Conservation (phyloP, 2,888 invertebrate species). For the Scelioninae gen. 1 region DNA sequence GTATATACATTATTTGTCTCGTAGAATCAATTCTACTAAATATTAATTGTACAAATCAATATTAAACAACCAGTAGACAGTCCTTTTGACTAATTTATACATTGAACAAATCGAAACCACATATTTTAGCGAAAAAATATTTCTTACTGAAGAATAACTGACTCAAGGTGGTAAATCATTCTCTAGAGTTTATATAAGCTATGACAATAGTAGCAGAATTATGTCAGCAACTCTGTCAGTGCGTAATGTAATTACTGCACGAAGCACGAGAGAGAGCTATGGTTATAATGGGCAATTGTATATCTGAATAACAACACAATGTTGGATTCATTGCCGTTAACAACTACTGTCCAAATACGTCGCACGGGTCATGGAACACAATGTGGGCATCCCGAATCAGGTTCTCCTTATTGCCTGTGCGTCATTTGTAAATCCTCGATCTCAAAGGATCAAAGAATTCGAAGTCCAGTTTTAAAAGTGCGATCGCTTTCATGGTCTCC, state of each 20-base stretch:
- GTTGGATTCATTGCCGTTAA: conserved; percentile 81
- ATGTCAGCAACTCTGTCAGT: conserved; percentile 66
- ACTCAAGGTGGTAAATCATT: conserved; percentile 57
- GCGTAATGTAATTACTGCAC: conserved; percentile 80
- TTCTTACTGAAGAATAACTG: too few relatives aligned
- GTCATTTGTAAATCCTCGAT: conserved; percentile 77
- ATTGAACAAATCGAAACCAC: too few relatives aligned
- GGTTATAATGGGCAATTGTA: conserved; percentile 80
- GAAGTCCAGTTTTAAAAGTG: conserved; percentile 71
- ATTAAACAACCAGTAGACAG: too few relatives aligned
- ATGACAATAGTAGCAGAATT: conserved; percentile 73
- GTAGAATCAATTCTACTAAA: too few relatives aligned
- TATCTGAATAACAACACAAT: conserved; percentile 79
- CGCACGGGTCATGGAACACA: conserved; percentile 77
- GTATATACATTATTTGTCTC: too few relatives aligned
- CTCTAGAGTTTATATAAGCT: conserved; percentile 51
- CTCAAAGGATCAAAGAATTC: conserved; percentile 64
- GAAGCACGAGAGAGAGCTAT: conserved; percentile 79
- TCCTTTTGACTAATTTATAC: too few relatives aligned
- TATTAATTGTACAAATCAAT: too few relatives aligned
- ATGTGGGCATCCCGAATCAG: conserved; percentile 78
- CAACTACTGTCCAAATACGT: conserved; percentile 81
- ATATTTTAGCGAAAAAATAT: too few relatives aligned
- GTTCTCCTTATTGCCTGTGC: conserved; percentile 77
- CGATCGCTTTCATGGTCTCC: conserved; percentile 67